Conservation (phyloP, 2,113 vertebrate genomes). For the Vireo altiloquus region DNA sequence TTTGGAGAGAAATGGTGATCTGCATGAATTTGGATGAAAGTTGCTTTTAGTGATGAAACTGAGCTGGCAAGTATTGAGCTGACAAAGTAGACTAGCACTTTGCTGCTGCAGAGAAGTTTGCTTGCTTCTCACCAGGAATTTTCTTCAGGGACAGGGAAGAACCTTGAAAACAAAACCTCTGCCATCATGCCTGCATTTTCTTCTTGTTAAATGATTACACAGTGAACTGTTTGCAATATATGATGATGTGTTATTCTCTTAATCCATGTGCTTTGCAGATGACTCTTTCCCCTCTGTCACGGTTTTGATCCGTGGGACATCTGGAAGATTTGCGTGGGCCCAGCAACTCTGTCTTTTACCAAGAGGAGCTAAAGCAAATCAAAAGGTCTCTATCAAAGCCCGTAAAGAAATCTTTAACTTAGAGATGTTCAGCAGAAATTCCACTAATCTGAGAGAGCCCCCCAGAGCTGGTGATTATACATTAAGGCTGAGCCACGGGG, state of each 20-base stretch:
- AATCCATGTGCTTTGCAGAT: slow-evolving; percentile 68
- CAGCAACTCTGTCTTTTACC: slow-evolving; percentile 95
- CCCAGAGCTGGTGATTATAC: slow-evolving; percentile 26
- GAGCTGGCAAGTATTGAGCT: neutral
- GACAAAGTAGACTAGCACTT: neutral
- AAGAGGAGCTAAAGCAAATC: slow-evolving; percentile 90
- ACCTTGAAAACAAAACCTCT: neutral
- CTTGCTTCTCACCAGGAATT: neutral
- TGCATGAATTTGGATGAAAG: neutral
- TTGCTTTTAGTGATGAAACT: neutral
- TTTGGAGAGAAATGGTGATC: neutral
- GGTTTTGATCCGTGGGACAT: slow-evolving; percentile 88
- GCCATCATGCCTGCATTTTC: neutral
- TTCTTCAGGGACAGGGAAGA: neutral
- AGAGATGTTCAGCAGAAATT: slow-evolving; percentile 43
- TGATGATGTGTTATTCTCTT: neutral
- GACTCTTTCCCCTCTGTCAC: slow-evolving; percentile 93
- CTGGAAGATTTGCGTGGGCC: slow-evolving; percentile 94
- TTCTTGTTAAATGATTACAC: neutral
- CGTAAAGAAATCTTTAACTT: slow-evolving; percentile 41
- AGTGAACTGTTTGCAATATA: neutral
- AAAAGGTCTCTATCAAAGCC: slow-evolving; percentile 82
- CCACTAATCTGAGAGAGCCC: slow-evolving; percentile 26
- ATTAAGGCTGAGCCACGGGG: slow-evolving; percentile 27
- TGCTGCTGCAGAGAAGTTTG: neutral